A percentile compares a stretch with the other conserved stretches of the same genome.
Conservation (phyloP, 2,888 invertebrate genomes). For the Rhingia rostrata region DNA sequence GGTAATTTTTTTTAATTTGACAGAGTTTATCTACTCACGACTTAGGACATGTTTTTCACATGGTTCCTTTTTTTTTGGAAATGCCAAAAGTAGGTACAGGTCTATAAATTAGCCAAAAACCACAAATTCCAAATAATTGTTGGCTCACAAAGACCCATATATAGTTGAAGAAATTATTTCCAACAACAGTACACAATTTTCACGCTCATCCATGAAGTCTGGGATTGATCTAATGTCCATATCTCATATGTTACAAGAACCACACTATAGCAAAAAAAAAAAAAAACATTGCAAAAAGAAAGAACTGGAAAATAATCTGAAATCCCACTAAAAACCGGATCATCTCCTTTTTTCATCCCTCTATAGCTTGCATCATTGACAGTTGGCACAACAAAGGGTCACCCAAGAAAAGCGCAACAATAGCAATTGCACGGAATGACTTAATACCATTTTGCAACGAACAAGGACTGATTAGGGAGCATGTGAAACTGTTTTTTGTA, state of each 20-base stretch:
- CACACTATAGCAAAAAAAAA: conserved; percentile 29
- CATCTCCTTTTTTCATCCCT: conserved; percentile 54
- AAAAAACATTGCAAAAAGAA: conserved; percentile 11
- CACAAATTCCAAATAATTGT: background rate
- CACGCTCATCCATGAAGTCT: conserved; percentile 26
- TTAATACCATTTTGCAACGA: conserved; percentile 65
- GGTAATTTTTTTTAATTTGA: background rate
- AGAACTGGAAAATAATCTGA: conserved; percentile 56
- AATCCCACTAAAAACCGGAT: conserved; percentile 73
- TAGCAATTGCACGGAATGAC: conserved; percentile 63
- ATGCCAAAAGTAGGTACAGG: background rate
- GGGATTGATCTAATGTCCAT: conserved; percentile 18
- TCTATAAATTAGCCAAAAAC: background rate
- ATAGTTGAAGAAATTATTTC: background rate
- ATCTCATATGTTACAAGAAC: conserved; percentile 4
- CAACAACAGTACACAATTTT: conserved; percentile 2
- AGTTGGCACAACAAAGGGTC: conserved; percentile 68
- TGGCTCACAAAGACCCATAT: background rate
- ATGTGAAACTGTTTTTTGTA: conserved; percentile 58
- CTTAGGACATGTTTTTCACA: background rate
- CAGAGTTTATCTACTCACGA: background rate
- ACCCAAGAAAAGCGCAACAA: conserved; percentile 67
- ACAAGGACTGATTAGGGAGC: conserved; percentile 31
- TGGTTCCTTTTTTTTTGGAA: background rate
- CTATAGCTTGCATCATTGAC: conserved; percentile 60